These are phyloP conservation scores for Hassar affinis DNA, from an alignment of 2,113 vertebrate genomes.

Conservation along the genomic window DNA sequence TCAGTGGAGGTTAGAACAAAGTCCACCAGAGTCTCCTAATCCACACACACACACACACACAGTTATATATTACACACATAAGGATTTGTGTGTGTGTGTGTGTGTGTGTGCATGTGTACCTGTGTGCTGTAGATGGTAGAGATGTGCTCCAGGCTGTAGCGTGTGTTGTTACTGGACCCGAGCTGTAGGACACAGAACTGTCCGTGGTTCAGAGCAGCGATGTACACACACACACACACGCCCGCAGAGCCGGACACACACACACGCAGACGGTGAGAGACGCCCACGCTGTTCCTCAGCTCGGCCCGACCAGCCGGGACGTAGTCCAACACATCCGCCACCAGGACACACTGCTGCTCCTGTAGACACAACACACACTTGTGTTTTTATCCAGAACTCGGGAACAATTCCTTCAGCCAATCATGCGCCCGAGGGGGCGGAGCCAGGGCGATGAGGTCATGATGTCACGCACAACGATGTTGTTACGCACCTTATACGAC, in stretches of 20 bases:
- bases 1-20: conserved; percentile 87
- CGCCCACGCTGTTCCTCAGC: conserved; percentile 71
- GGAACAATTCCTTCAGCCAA: not conserved
- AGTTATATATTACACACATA: not conserved
- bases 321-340: conserved; percentile 85
- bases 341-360: conserved; percentile 91
- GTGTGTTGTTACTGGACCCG: conserved; percentile 80
- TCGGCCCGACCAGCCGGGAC: conserved; percentile 79
- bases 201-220: conserved; percentile 79
- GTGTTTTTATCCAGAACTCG: not conserved
- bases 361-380: conserved; percentile 48
- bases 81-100: conserved; percentile 64
- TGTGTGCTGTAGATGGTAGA: conserved; percentile 86
- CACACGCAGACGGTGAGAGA: conserved; percentile 80
- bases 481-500: conserved; percentile 83
- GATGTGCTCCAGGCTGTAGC: conserved; percentile 89
- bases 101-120: conserved; percentile 68
- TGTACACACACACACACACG: conserved; percentile 83
- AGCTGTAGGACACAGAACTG: conserved; percentile 94
- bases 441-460: too few species aligned
- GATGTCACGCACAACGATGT: too few species aligned
- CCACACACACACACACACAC: conserved; percentile 18
- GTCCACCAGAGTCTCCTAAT: conserved; percentile 86
- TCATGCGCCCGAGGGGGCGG: not conserved
- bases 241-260: conserved; percentile 80